These are phyloP conservation scores for Bufotes viridis DNA, from an alignment of 2,797 vertebrate species.

Conservation along the genomic window DNA sequence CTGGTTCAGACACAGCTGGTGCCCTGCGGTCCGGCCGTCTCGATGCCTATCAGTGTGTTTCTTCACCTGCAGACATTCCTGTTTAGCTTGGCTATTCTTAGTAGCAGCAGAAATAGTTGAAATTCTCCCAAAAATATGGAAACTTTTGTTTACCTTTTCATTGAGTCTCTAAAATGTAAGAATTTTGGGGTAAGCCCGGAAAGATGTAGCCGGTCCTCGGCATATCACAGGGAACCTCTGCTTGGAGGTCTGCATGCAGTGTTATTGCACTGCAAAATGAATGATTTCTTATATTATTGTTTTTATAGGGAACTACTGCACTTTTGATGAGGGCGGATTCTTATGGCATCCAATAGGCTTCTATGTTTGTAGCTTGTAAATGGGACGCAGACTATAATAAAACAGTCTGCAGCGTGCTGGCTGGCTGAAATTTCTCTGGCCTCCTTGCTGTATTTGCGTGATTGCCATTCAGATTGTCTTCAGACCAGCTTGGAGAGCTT, in stretches of 20 bases:
- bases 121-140: slow-evolving; percentile 23
- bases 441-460: no score
- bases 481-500: no score
- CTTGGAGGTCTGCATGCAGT: background rate
- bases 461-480: no score
- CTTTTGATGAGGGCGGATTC: no score
- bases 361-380: no score
- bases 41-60: slow-evolving; percentile 3
- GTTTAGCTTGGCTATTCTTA: slow-evolving; percentile 32
- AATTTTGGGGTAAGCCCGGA: background rate
- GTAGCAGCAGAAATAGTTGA: slow-evolving; percentile 17
- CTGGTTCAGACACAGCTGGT: background rate
- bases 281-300: no score
- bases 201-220: background rate
- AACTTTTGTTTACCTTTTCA: background rate
- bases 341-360: no score
- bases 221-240: background rate
- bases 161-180: background rate
- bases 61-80: slow-evolving; percentile 23
- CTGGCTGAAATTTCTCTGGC: no score
- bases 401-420: no score
- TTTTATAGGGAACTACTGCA: no score
- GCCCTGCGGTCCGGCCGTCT: background rate
- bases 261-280: no score
- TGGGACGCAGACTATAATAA: no score